Evolutionary conservation across 2,113 vertebrate species (phyloP), one percentile per base, ranked within the genome.

Genomic region (Pseudopipra pipra): DNA sequence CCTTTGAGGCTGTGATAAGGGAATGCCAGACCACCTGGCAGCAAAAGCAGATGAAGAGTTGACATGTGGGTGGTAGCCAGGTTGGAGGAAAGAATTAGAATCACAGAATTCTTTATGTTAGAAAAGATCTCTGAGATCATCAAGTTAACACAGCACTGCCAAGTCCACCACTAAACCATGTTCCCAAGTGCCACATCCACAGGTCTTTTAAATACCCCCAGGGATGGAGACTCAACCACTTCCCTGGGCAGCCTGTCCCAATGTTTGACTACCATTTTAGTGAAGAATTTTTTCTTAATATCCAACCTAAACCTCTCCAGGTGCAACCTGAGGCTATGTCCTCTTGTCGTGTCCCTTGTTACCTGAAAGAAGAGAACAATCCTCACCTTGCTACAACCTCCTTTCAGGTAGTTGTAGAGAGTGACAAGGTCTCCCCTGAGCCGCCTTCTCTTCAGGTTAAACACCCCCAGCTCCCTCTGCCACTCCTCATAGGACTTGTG

Each of bases 21-120:
- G 74, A 90, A 87, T 77, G 86, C 73, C 94, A 93, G 88, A 89
- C 80, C 89, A 87, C 93, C 80, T 92, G 76, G 87, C 87, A 94
- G 74, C 39, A 77, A 80, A 21, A 82, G 41, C 46, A 94, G 67
- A 80, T 87, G 83, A 92, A 67, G 67, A 74, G 35, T 23, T 73
- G 41, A 84, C 43, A 67, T 73, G 65, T 92, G 84, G 85, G 93
- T 87, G 65, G 89, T 41, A 91, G 46, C 35, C 27, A 77, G 43
- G 25, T 17, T 67, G 37, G 54, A 88, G 56, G 23, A 90, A 85
- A 89, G 47, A 55, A 54, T 87, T 93, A 63, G 83, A 87, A 62
- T 67, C 35, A 39, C 6, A 62, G 35, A 87, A 44, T 31, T 33
- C 6, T 83, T 78, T 70, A 75, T 27, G 33, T 56, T 75, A 76